These are phyloP conservation scores for Otus sunia DNA, from an alignment of 2,113 vertebrate species.

Conservation along the genomic window DNA sequence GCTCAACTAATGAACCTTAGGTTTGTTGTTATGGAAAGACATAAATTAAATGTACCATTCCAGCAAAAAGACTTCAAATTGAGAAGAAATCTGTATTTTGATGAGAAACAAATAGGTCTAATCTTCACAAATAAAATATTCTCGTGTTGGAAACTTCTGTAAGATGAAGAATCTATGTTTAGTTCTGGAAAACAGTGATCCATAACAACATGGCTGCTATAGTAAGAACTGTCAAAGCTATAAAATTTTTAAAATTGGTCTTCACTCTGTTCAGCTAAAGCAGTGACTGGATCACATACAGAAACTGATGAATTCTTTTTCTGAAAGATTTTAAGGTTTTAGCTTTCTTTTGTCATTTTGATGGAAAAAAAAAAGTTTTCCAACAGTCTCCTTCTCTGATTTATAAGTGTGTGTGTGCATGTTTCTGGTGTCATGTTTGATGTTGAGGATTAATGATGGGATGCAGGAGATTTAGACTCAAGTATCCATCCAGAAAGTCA, in stretches of 20 bases:
- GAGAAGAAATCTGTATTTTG: not conserved
- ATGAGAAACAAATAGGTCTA: not conserved
- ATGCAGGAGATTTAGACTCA: not conserved
- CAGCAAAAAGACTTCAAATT: not conserved
- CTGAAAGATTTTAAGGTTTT: not conserved
- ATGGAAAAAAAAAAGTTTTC: not conserved
- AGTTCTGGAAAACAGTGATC: not conserved
- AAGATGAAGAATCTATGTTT: not conserved
- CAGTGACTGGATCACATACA: not conserved
- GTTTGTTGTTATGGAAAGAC: not conserved
- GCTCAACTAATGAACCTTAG: not conserved
- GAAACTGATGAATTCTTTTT: rapidly evolving
- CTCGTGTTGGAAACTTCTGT: not conserved
- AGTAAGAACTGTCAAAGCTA: not conserved
- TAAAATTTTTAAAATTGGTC: not conserved
- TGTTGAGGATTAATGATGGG: not conserved
- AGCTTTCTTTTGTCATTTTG: not conserved
- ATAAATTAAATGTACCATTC: not conserved
- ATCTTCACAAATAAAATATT: not conserved
- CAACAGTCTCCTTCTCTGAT: not conserved
- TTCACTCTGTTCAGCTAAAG: not conserved
- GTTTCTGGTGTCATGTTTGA: not conserved
- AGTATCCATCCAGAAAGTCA: not conserved
- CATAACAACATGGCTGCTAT: not conserved
- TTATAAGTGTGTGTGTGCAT: not conserved